These are phyloP conservation scores for Steinernema feltiae DNA, from an alignment of 1,140 invertebrate species.

Conservation along the genomic window DNA sequence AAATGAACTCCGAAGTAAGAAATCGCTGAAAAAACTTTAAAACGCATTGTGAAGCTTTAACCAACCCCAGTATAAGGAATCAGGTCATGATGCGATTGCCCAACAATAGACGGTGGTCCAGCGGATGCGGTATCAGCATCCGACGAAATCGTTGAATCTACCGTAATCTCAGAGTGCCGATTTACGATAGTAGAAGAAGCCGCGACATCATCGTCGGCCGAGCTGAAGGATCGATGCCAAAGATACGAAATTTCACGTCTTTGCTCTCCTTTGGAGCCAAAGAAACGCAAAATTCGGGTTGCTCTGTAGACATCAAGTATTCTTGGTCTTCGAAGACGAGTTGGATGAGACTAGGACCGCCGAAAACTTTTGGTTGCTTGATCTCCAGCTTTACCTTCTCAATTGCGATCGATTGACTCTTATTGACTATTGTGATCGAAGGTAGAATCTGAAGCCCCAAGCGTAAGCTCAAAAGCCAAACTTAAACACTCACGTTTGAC, in stretches of 20 bases:
- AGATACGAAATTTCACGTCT: slow-evolving; percentile 46
- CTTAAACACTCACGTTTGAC: slow-evolving; percentile 43
- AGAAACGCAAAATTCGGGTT: not conserved
- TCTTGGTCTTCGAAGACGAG: slow-evolving; percentile 21
- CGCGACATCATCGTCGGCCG: slow-evolving; percentile 29
- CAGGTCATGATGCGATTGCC: slow-evolving; percentile 44
- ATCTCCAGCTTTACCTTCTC: slow-evolving; percentile 42
- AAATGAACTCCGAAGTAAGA: slow-evolving; percentile 45
- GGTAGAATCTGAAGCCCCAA: slow-evolving; percentile 39
- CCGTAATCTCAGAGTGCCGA: not conserved
- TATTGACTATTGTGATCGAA: slow-evolving; percentile 43
- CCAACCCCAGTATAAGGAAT: slow-evolving; percentile 53
- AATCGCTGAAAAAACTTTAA: slow-evolving; percentile 43
- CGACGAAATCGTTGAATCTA: slow-evolving; percentile 8
- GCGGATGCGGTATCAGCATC: not conserved
- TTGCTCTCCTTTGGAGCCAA: slow-evolving; percentile 35
- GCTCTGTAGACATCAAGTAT: not conserved
- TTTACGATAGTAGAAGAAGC: slow-evolving; percentile 9
- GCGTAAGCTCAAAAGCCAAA: too few species aligned
- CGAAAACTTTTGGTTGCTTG: slow-evolving; percentile 46
- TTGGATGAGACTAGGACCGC: slow-evolving; percentile 24
- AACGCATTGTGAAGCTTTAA: not conserved
- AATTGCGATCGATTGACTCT: slow-evolving; percentile 39
- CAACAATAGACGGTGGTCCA: not conserved
- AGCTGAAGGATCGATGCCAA: slow-evolving; percentile 54